Evolutionary conservation across 1,140 invertebrate species (phyloP).

Genomic region (Propsilocerus akamusi): DNA sequence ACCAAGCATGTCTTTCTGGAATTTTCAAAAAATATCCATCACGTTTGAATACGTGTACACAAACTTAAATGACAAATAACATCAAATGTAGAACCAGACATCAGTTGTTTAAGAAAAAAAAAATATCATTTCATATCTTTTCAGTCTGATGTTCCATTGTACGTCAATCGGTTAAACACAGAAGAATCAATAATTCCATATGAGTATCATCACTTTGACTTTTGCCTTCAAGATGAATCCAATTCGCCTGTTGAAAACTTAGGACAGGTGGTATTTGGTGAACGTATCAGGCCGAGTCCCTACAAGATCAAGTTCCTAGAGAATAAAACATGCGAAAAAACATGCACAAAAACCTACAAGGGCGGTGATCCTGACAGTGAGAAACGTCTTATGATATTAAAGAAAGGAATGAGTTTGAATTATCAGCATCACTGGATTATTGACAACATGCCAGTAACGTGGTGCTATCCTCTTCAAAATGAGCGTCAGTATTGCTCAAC

Average conservation of each 20-base stretch:
- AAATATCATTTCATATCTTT: slow-evolving; percentile 15
- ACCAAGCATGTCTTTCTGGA: no score
- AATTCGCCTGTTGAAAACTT: slow-evolving; percentile 90
- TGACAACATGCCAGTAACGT: slow-evolving; percentile 95
- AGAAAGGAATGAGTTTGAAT: slow-evolving; percentile 86
- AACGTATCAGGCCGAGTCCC: slow-evolving; percentile 81
- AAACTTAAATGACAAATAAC: neutral
- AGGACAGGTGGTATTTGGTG: slow-evolving; percentile 96
- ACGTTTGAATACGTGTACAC: neutral
- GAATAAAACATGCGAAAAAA: slow-evolving; percentile 42
- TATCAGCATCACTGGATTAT: slow-evolving; percentile 98
- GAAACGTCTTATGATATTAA: slow-evolving; percentile 59
- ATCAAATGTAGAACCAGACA: neutral
- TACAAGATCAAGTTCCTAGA: slow-evolving; percentile 67
- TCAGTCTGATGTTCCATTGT: slow-evolving; percentile 69
- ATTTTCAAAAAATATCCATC: neutral
- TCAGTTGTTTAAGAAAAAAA: neutral
- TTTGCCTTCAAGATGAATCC: slow-evolving; percentile 56
- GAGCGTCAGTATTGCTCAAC: slow-evolving; percentile 71
- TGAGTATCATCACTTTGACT: slow-evolving; percentile 96
- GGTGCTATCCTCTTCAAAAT: slow-evolving; percentile 72
- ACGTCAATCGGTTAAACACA: slow-evolving; percentile 90
- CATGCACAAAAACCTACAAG: slow-evolving; percentile 51
- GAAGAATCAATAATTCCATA: slow-evolving; percentile 94
- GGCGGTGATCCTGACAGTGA: slow-evolving; percentile 38